These are phyloP conservation scores for Invenusta paracnida DNA, from an alignment of 2,888 invertebrate species.

Conservation along the genomic window DNA sequence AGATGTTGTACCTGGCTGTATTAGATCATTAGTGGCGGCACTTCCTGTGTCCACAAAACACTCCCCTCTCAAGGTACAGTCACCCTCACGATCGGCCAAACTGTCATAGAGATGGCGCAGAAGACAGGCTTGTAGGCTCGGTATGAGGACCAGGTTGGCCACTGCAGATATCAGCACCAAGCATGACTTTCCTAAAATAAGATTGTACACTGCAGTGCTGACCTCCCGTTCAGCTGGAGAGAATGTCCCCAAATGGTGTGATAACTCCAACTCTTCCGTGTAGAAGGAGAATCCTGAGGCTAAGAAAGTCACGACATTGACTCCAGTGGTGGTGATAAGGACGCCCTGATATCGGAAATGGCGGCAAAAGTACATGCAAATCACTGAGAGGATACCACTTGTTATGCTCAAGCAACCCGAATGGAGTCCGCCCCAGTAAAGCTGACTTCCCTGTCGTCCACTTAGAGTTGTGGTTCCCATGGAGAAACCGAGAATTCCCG, in stretches of 20 bases:
- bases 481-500: background rate
- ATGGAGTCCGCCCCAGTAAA: background rate
- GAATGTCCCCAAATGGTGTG: background rate
- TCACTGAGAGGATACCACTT: background rate
- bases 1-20: background rate
- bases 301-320: background rate
- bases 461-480: constrained; percentile 22
- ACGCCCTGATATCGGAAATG: background rate
- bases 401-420: background rate
- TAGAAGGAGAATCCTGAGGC: background rate
- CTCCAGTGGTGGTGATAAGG: background rate
- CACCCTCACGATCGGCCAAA: background rate
- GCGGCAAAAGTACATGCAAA: constrained; percentile 16
- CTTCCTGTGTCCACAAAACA: background rate
- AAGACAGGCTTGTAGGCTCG: constrained; percentile 1
- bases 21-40: background rate
- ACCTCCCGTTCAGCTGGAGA: constrained; percentile 1
- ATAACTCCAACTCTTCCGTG: background rate
- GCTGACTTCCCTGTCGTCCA: background rate
- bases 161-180: background rate
- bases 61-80: background rate
- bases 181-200: background rate
- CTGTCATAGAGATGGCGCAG: background rate
- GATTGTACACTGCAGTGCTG: background rate
- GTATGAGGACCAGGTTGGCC: background rate